Base-by-base conservation (phyloP, 2,888 invertebrate genomes). In the Ophion costatus region DNA sequence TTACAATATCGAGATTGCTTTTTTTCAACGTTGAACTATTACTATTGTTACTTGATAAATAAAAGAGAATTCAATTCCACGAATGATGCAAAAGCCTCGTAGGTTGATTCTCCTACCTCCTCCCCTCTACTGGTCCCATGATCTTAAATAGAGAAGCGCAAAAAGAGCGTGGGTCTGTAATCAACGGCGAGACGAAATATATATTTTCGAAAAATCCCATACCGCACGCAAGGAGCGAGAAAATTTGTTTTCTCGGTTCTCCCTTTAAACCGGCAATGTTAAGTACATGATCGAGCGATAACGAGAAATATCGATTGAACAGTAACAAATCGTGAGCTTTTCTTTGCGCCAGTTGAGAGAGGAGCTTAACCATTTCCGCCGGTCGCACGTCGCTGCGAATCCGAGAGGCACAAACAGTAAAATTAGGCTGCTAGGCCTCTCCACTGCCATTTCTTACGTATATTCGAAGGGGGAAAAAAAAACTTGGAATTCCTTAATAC, bases 31-130 rank as follows among this genome's bases (percentile, higher is more conserved):
- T 80, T 82, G 66, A 76, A 85, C 80, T 74, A 71, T 73, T 38
- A 74, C 71, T 79, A 83, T 64, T 38, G 71, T 75, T 79, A 80
- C 81, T 77, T 80, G 73, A 71, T 59, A 63, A 80, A 74, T 11
- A 67, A 84, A 83, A 81, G 74, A 64, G 20, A 56, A 63, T 76
- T 80, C 80, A 84, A 86, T 82, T 83, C 78, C 67, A 81, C 71
- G 64, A 79, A 59, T 71, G 77, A 67, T 61, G 57, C 82, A 78
- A 84, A 80, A 82, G 80, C 57, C 67, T 70, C 61, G 61, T 80
- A 42, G 20, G 33, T 67, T 29, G 63, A 74, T 57, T 63, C 38
- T 57, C 57, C 73, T 61, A 56, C 38, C 69, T 38, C 24, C 76
- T 59, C 56, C 22, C 71, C 42, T 63, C 81, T 69, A 42, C 71